Base-by-base conservation (phyloP, 2,888 invertebrate species). In the Phragmatobia fuliginosa region DNA sequence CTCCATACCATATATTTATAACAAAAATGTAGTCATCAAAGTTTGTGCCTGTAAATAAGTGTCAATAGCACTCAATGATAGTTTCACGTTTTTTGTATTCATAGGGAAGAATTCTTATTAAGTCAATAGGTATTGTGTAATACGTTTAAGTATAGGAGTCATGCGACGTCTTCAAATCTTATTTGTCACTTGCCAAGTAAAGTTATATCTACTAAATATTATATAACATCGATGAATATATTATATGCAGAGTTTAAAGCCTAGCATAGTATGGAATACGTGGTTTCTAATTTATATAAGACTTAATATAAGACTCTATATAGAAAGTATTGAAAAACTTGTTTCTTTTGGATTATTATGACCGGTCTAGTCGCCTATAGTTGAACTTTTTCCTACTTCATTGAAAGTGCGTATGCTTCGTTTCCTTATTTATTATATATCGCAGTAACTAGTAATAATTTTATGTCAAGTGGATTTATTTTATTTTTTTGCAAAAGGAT, bases 231-330 rank as follows among this genome's bases (percentile, higher is more conserved):
- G 36, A 2, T 49, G 56, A 14, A 5, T 33, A 49, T 73, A 60
- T 67, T 68, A 64, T 65, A 80, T 80, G 71, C 67, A 74, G 67
- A 75, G 70, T 72, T 71, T 67, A 71, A 21, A 67, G 65, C 66
- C 72, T 72, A 81, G 71, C 66, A 75, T 71, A 56, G 67, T 56
- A 70, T 70, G 63, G 59, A 64, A 67, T 74, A 74, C 60, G 63
- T 18, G 67, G 72, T 85, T 85, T 85, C 85, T 83, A 82, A 76
- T 81, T 85, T 85, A 85, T 83, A 83, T 83, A 85, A 85, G 82
- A 62, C 64, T 68, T n/a, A n/a, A n/a, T n/a, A n/a, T n/a, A n/a
- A n/a, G n/a, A n/a, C n/a, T 80, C 77, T 78, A 77, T 74, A 77
- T 85, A 85, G 85, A 85, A 85, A 85, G 85, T 83, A 77, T 81